Conservation (phyloP, 2,113 vertebrate species). For the Bombycilla garrulus region DNA sequence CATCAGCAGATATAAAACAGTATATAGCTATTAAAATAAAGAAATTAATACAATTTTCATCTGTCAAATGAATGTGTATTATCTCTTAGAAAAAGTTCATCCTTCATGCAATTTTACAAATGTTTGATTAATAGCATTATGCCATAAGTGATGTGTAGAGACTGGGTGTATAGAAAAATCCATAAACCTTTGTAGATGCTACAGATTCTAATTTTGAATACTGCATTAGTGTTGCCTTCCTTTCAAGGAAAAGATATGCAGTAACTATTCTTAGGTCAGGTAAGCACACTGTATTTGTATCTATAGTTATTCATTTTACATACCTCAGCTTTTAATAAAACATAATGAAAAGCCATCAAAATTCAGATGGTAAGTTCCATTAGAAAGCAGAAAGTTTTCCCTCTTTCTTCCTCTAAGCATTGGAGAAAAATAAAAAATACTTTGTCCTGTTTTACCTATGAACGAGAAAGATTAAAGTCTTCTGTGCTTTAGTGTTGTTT, state of each 20-base stretch:
- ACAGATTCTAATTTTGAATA: background rate
- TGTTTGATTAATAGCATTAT: background rate
- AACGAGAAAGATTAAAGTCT: background rate
- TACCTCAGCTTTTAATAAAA: background rate
- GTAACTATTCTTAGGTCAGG: background rate
- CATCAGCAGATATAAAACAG: background rate
- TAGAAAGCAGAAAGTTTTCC: background rate
- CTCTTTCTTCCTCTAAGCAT: background rate
- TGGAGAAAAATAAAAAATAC: background rate
- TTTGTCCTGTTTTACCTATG: background rate
- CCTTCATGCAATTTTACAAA: background rate
- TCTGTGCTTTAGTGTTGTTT: background rate
- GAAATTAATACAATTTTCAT: background rate
- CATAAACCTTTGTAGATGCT: accelerated
- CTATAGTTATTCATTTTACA: background rate
- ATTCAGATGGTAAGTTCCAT: background rate
- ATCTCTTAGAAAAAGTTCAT: background rate
- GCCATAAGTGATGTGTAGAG: background rate
- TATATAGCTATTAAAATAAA: background rate
- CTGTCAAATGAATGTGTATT: background rate
- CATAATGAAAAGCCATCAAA: background rate
- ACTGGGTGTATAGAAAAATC: background rate
- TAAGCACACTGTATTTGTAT: background rate
- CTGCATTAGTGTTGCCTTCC: background rate
- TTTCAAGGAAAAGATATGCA: background rate